Conservation (phyloP, 2,888 invertebrate genomes). For the Thereva nobilitata region DNA sequence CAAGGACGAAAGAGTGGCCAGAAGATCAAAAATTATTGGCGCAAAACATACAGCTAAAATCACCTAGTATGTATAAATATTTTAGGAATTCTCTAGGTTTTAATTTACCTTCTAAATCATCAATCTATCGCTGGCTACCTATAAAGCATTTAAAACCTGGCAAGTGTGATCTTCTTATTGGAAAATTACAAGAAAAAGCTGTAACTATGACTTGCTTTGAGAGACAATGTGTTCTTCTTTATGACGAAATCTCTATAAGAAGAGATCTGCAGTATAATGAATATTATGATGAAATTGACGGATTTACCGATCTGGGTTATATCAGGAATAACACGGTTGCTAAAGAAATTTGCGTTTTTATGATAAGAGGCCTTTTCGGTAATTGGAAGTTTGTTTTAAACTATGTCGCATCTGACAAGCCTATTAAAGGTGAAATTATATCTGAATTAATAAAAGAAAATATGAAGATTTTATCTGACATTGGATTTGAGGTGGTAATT, state of each 20-base stretch:
- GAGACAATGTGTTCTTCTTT: slow-evolving; percentile 11
- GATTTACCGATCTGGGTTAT: slow-evolving; percentile 32
- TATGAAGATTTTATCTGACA: slow-evolving; percentile 3
- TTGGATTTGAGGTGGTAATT: slow-evolving; percentile 16
- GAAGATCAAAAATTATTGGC: no score
- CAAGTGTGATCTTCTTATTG: no score
- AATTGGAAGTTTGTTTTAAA: slow-evolving; percentile 38
- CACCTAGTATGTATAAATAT: no score
- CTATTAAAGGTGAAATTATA: slow-evolving; percentile 23
- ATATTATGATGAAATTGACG: slow-evolving; percentile 37
- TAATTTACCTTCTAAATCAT: no score
- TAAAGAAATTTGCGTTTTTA: slow-evolving; percentile 38
- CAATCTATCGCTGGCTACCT: no score
- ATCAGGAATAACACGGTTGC: slow-evolving; percentile 26
- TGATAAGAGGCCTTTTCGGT: slow-evolving; percentile 31
- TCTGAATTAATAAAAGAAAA: slow-evolving; percentile 32
- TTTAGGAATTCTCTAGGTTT: no score
- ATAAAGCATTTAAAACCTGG: no score
- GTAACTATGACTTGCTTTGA: no score
- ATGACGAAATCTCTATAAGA: neutral
- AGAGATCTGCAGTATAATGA: slow-evolving; percentile 27
- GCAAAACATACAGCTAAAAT: no score
- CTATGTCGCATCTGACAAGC: slow-evolving; percentile 35
- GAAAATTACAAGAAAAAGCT: no score
- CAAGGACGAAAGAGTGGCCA: no score